phyloP scores from a whole-genome alignment of 2,113 vertebrate genomes.

The Triplophysa dalaica region DNA sequence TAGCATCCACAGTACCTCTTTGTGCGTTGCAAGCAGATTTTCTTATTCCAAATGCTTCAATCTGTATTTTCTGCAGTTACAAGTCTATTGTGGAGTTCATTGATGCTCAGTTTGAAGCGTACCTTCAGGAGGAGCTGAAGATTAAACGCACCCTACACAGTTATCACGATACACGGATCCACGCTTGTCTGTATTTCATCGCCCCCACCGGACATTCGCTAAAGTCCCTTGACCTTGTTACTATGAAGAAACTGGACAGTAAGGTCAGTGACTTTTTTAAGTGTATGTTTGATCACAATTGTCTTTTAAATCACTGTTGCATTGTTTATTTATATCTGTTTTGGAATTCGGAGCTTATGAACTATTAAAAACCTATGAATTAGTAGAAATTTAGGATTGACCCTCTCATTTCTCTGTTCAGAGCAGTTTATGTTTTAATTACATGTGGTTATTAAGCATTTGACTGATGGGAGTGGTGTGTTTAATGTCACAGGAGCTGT shows the following conservation, averaged over 20 bases:
- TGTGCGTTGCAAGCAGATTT: background rate
- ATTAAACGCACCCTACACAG: conserved; percentile 92
- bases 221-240: conserved; percentile 95
- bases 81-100: conserved; percentile 98
- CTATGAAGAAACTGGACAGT: conserved; percentile 99
- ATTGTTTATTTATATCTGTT: no score
- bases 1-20: no score
- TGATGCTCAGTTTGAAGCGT: conserved; percentile 94
- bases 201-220: conserved; percentile 95
- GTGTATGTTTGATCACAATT: background rate
- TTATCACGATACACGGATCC: conserved; percentile 95
- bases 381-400: no score
- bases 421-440: background rate
- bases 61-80: conserved; percentile 76
- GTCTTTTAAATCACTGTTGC: no score
- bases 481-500: conserved; percentile 17
- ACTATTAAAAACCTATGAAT: no score
- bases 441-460: conserved; percentile 1
- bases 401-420: background rate
- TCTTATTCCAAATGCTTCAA: no score
- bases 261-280: conserved; percentile 77
- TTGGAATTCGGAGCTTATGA: no score
- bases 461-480: conserved; percentile 8
- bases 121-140: conserved; percentile 97
- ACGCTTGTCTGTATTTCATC: conserved; percentile 95